Percentiles rank a stretch among this genome's conserved stretches.
Evolutionary conservation across 2,113 vertebrate species (phyloP).

Genomic region (Gobius niger): DNA sequence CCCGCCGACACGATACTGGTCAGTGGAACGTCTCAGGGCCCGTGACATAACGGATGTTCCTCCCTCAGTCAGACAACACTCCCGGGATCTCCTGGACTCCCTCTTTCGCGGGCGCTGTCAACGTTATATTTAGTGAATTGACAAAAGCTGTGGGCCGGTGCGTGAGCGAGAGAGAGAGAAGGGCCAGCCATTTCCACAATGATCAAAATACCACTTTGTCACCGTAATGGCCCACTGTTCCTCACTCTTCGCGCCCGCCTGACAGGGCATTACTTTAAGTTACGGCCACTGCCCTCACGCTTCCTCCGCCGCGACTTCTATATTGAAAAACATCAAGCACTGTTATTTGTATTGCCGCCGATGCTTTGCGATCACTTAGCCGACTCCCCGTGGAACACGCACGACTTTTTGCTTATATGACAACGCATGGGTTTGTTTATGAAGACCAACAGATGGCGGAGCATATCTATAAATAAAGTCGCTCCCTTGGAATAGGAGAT

Average conservation of each 20-base stretch:
- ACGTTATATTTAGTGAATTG: slow-evolving; percentile 62
- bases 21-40: background rate
- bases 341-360: slow-evolving; percentile 46
- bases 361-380: slow-evolving; percentile 44
- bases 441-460: slow-evolving; percentile 75
- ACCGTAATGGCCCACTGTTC: slow-evolving; percentile 54
- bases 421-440: slow-evolving; percentile 46
- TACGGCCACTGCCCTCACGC: slow-evolving; percentile 49
- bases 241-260: slow-evolving; percentile 39
- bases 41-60: background rate
- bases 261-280: slow-evolving; percentile 49
- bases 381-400: slow-evolving; percentile 16
- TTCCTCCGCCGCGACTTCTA: slow-evolving; percentile 30
- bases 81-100: slow-evolving; percentile 22
- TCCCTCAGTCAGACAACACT: slow-evolving; percentile 19
- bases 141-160: slow-evolving; percentile 40
- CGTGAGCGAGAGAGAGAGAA: background rate
- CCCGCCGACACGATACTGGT: no score
- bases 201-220: slow-evolving; percentile 67
- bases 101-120: slow-evolving; percentile 34
- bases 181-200: slow-evolving; percentile 48
- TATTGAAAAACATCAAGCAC: slow-evolving; percentile 33
- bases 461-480: slow-evolving; percentile 79
- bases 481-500: slow-evolving; percentile 70
- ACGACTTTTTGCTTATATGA: slow-evolving; percentile 21